Percentiles rank a stretch among this genome's conserved stretches.
These are phyloP conservation scores for Cephus cinctus DNA, from an alignment of 1,140 invertebrate genomes.

Conservation along the genomic window DNA sequence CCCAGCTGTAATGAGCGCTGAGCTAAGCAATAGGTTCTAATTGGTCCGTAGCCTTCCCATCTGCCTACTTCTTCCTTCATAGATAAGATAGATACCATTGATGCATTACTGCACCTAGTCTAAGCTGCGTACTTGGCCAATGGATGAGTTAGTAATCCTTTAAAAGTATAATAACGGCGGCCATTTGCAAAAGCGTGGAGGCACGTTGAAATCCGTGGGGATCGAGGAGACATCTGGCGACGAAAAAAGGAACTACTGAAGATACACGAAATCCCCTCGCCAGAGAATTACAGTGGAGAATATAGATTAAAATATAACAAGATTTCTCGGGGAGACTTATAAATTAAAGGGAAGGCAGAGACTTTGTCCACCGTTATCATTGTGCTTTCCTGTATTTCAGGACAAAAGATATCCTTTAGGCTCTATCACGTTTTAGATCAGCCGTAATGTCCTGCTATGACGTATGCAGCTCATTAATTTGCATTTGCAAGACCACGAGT, in stretches of 20 bases:
- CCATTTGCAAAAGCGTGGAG: background rate
- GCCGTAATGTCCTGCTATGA: slow-evolving; percentile 32
- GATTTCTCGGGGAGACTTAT: slow-evolving; percentile 21
- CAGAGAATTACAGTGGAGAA: background rate
- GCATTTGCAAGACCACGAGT: slow-evolving; percentile 29
- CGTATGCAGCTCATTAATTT: slow-evolving; percentile 39
- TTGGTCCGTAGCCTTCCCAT: slow-evolving; percentile 1
- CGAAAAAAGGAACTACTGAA: too few relatives aligned
- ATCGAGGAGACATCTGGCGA: background rate
- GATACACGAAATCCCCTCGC: too few relatives aligned
- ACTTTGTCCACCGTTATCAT: slow-evolving; percentile 24
- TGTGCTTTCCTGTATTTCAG: slow-evolving; percentile 16
- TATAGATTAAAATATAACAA: slow-evolving; percentile 33
- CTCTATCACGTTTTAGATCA: slow-evolving; percentile 41
- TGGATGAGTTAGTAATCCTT: background rate
- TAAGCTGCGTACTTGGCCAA: background rate
- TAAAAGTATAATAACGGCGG: background rate
- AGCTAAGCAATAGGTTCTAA: slow-evolving; percentile 9
- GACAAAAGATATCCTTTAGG: slow-evolving; percentile 25
- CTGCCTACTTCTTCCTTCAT: slow-evolving; percentile 2
- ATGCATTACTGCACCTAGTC: background rate
- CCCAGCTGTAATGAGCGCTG: slow-evolving; percentile 6
- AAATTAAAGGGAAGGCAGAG: slow-evolving; percentile 37
- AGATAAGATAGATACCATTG: background rate
- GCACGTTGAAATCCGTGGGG: background rate